phyloP scores from a whole-genome alignment of 1,140 invertebrate species.

The Pseudomyrmex flavicornis region DNA sequence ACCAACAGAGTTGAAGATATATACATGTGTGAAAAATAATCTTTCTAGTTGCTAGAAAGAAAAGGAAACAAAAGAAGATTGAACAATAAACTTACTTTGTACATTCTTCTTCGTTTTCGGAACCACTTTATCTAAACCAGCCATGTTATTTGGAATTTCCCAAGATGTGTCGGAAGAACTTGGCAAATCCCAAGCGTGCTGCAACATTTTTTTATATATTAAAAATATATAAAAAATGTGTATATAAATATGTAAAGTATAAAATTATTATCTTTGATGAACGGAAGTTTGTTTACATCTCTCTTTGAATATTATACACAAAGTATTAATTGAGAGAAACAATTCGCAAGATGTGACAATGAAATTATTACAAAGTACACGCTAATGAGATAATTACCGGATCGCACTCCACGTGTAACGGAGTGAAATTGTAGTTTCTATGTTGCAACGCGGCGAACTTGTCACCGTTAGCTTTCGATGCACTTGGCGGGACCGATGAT shows the following conservation, averaged over 20 bases:
- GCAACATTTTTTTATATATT: conserved; percentile 62
- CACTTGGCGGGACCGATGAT: conserved; percentile 21
- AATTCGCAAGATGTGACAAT: neutral
- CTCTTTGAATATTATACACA: neutral
- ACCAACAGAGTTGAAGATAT: too few species aligned
- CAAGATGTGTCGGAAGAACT: conserved; percentile 81
- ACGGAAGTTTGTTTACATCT: too few species aligned
- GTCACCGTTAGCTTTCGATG: neutral
- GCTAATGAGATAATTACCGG: conserved; percentile 80
- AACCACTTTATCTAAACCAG: conserved; percentile 87
- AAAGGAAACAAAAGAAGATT: neutral
- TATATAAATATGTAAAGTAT: neutral
- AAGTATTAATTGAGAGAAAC: neutral
- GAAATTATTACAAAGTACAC: neutral
- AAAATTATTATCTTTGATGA: too few species aligned
- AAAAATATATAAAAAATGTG: too few species aligned
- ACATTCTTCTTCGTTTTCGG: conserved; percentile 78
- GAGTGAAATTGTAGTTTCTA: conserved; percentile 74
- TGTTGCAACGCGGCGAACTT: conserved; percentile 17
- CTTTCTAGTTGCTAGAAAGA: neutral
- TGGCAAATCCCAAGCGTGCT: conserved; percentile 88
- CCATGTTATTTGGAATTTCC: conserved; percentile 85
- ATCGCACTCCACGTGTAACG: conserved; percentile 88
- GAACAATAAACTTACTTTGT: conserved; percentile 78
- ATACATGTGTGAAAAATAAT: neutral